Evolutionary conservation across 2,888 invertebrate genomes (phyloP).

Genomic region (Rhagophthalmus giganteus): DNA sequence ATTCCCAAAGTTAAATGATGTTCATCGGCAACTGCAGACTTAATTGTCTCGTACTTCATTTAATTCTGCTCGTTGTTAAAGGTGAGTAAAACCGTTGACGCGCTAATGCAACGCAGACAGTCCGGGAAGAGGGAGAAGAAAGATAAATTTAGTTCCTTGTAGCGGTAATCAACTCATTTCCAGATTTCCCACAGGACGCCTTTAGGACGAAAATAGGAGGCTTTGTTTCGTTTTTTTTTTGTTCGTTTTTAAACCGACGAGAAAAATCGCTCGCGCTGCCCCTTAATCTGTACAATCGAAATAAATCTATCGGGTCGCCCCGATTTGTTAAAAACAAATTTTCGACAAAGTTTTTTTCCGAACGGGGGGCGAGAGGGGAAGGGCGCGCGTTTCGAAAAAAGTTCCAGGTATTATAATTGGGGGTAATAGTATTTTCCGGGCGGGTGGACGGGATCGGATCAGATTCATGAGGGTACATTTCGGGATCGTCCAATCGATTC

Average conservation of each 20-base stretch:
- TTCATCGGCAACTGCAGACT: slow-evolving; percentile 21
- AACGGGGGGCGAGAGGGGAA: too few species aligned
- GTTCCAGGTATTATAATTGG: too few species aligned
- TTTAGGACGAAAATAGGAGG: slow-evolving; percentile 22
- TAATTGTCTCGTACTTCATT: slow-evolving; percentile 26
- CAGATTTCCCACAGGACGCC: slow-evolving; percentile 36
- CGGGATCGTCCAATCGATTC: too few species aligned
- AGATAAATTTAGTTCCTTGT: slow-evolving; percentile 40
- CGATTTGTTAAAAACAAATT: too few species aligned
- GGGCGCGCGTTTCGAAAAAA: too few species aligned
- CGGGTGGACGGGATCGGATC: too few species aligned
- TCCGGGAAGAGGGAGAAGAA: slow-evolving; percentile 17
- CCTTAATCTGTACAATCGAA: slow-evolving; percentile 6
- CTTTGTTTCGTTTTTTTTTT: too few species aligned
- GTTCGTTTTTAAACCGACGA: slow-evolving; percentile 22
- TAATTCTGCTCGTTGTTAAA: slow-evolving; percentile 25
- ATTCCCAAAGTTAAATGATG: slow-evolving; percentile 20
- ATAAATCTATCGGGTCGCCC: neutral
- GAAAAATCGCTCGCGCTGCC: slow-evolving; percentile 16
- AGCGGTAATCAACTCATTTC: slow-evolving; percentile 42
- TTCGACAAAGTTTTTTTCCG: too few species aligned
- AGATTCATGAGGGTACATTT: too few species aligned
- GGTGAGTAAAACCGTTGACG: slow-evolving; percentile 26
- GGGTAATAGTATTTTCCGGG: too few species aligned
- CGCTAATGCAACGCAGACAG: slow-evolving; percentile 8